Evolutionary conservation across 2,888 invertebrate genomes (phyloP).

Genomic region (Mellilla xanthometata): DNA sequence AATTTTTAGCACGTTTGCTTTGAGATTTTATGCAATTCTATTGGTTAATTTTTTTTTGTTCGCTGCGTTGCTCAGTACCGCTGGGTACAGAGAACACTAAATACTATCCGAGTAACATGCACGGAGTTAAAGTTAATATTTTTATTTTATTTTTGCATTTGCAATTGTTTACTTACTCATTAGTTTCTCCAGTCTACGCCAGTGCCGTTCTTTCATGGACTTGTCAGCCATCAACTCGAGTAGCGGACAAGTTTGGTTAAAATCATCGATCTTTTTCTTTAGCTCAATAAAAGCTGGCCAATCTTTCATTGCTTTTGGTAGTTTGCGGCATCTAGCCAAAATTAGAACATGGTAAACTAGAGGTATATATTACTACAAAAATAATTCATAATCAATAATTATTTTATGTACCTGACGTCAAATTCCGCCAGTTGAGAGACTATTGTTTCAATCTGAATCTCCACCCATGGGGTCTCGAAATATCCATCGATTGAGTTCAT

Average conservation of each 20-base stretch:
- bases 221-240: constrained; percentile 94
- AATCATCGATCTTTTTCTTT: constrained; percentile 94
- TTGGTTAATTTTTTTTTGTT: too few species aligned
- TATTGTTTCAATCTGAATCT: constrained; percentile 92
- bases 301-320: constrained; percentile 92
- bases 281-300: constrained; percentile 94
- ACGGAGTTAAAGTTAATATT: too few species aligned
- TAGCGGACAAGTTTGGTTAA: constrained; percentile 93
- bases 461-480: constrained; percentile 91
- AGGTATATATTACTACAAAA: background rate
- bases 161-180: constrained; percentile 49
- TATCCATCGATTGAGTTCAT: constrained; percentile 94
- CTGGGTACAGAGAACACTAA: too few species aligned
- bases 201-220: constrained; percentile 91
- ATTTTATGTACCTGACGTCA: constrained; percentile 84
- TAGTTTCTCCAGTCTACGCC: constrained; percentile 83
- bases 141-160: too few species aligned
- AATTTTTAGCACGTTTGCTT: too few species aligned
- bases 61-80: too few species aligned
- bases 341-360: too few species aligned
- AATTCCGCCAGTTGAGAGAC: constrained; percentile 91
- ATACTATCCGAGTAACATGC: too few species aligned
- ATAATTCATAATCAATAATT: background rate
- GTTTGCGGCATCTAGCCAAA: constrained; percentile 90
- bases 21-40: too few species aligned